Conservation (phyloP, 2,888 invertebrate genomes). For the Eutolmus rufibarbis region DNA sequence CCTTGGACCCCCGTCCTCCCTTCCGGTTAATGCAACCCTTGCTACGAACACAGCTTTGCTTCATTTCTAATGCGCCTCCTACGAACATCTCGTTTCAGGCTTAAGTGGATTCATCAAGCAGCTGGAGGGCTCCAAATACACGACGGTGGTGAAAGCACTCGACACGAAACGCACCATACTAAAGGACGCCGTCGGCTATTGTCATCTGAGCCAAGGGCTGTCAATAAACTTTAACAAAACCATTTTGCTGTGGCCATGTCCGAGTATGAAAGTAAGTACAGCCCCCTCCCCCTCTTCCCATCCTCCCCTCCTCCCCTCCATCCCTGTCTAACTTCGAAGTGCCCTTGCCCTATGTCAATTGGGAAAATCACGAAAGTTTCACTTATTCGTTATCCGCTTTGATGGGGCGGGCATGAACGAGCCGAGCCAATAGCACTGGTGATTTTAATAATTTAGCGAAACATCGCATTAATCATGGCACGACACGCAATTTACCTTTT, state of each 20-base stretch:
- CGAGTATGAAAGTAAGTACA: constrained; percentile 61
- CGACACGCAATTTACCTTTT: constrained; percentile 17
- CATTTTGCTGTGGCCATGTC: constrained; percentile 62
- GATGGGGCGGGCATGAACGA: not conserved
- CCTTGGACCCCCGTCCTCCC: not conserved
- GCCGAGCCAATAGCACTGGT: not conserved
- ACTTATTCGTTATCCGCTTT: not conserved
- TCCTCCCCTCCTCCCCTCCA: too few species aligned
- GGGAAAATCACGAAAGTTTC: not conserved
- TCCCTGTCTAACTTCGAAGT: not conserved
- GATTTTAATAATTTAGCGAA: not conserved
- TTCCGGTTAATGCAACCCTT: not conserved
- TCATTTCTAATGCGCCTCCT: not conserved
- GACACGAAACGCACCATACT: constrained; percentile 51
- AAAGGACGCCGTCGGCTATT: constrained; percentile 53
- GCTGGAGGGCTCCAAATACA: constrained; percentile 60
- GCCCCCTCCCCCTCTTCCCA: not conserved
- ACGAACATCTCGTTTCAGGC: constrained; percentile 52
- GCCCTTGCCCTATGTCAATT: not conserved
- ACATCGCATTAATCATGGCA: not conserved
- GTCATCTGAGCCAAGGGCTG: constrained; percentile 59
- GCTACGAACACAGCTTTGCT: not conserved
- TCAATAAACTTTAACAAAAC: constrained; percentile 60
- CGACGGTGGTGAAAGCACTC: constrained; percentile 60
- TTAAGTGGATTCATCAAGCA: constrained; percentile 61